Conservation (phyloP, 2,113 vertebrate genomes). For the Fregetta grallaria region DNA sequence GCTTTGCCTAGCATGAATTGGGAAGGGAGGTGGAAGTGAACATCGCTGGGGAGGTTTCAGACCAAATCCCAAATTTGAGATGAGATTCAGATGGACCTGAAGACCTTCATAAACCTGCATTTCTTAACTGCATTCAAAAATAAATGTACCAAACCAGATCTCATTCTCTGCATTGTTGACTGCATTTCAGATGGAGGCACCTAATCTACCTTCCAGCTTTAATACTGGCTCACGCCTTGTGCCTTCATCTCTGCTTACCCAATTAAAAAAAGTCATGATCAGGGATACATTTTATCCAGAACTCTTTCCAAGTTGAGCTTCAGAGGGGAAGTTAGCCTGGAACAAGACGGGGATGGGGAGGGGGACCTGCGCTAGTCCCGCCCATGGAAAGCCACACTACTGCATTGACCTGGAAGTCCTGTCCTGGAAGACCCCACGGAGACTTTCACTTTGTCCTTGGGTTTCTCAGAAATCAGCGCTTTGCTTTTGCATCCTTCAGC, state of each 20-base stretch:
- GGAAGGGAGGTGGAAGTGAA: background rate
- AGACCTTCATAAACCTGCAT: background rate
- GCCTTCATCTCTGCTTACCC: background rate
- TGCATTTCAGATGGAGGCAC: background rate
- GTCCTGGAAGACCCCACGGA: background rate
- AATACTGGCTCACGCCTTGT: background rate
- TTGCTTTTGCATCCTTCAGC: background rate
- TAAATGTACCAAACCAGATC: background rate
- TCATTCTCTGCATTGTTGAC: background rate
- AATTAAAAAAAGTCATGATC: background rate
- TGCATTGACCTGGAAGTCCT: background rate
- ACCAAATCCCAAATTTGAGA: background rate
- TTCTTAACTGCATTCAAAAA: background rate
- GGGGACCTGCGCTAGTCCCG: background rate
- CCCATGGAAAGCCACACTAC: fast-evolving
- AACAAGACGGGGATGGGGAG: background rate
- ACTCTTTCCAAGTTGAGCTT: background rate
- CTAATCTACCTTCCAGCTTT: background rate
- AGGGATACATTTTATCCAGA: background rate
- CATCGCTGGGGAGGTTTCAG: background rate
- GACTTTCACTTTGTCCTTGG: background rate
- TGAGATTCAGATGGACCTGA: background rate
- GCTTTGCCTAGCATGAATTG: background rate
- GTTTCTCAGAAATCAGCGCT: background rate
- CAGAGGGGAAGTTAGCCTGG: background rate